Evolutionary conservation across 2,113 vertebrate species (phyloP), one percentile per base, ranked within the genome.

Genomic region (Naja naja): DNA sequence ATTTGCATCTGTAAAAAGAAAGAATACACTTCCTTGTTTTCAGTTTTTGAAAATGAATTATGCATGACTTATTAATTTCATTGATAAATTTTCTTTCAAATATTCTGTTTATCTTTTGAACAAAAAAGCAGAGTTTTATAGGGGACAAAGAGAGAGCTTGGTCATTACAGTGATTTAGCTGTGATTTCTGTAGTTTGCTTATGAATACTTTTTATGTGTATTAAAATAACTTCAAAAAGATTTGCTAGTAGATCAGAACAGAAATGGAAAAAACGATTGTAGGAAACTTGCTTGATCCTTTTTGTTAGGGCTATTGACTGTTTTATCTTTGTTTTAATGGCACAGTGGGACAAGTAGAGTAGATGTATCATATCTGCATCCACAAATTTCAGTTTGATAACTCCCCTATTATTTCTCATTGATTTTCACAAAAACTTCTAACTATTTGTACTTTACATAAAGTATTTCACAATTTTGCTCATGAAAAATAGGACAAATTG

Each of bases 341-440:
- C 47, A 53, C 47, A n/a, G n/a, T 34, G 74, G 4, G 0, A 6
- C 0, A 45, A 1, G n/a, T 34, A 56, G 74, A n/a, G 0, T 22
- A 91, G 87, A 85, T 30, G 25, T 47, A 43, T 23, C n/a, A 5
- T 27, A 58, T 86, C 18, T 91, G 43, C 85, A 88, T 47, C 20
- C 22, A 43, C 23, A 74, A 22, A 64, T 55, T 39, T 88, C 20
- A 56, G 20, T 85, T n/a, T 43, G 87, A 69, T 9, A 18, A 34
- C 23, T 89, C 60, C 69, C 5, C 27, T 88, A 43, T 11, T 64
- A 45, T 23, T 9, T 87, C 4, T 87, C 34, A 43, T 52, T 92
- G 47, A 55, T 16, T 90, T 93, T 81, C 86, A 55, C 86, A 88
- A 69, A 56, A 87, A 87, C 4, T 20, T 27, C 14, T 14, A 27